Evolutionary conservation across 2,797 vertebrate genomes (phyloP).

Genomic region (Aulostomus chinensis): DNA sequence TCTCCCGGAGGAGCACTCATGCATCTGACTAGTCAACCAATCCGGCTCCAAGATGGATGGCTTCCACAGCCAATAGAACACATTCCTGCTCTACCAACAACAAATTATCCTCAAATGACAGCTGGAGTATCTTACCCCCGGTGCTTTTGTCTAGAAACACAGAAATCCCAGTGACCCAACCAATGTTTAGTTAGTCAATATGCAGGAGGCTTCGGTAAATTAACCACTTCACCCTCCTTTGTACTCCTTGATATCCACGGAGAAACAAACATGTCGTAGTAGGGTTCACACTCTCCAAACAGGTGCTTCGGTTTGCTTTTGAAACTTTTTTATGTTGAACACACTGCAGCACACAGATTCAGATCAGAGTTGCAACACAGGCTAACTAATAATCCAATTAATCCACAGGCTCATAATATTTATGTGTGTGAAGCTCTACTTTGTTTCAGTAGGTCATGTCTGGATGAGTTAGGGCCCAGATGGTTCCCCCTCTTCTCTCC

Average conservation of each 20-base stretch:
- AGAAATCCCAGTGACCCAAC: slow-evolving; percentile 79
- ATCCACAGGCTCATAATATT: background rate
- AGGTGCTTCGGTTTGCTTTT: background rate
- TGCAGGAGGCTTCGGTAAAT: slow-evolving; percentile 26
- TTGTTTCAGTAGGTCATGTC: slow-evolving; percentile 33
- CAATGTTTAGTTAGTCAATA: slow-evolving; percentile 55
- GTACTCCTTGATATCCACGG: background rate
- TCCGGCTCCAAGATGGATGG: slow-evolving; percentile 81
- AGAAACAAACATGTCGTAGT: background rate
- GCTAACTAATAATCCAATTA: background rate
- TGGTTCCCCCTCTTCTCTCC: slow-evolving; percentile 41
- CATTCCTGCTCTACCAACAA: slow-evolving; percentile 88
- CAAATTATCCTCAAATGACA: slow-evolving; percentile 87
- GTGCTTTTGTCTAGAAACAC: slow-evolving; percentile 80
- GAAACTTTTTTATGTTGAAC: background rate
- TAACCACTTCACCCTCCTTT: background rate
- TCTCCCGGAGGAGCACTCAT: slow-evolving; percentile 62
- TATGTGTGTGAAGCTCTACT: slow-evolving; percentile 20
- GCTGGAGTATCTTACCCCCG: slow-evolving; percentile 80
- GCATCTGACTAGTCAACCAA: slow-evolving; percentile 57
- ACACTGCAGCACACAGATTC: too few species aligned
- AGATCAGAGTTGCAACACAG: too few species aligned
- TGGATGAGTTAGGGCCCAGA: slow-evolving; percentile 6
- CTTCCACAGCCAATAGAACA: slow-evolving; percentile 86
- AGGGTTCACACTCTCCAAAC: background rate